A percentile compares a stretch with the other conserved stretches of the same genome.
phyloP scores from a whole-genome alignment of 1,140 invertebrate species.

The Plectus sambesii region DNA sequence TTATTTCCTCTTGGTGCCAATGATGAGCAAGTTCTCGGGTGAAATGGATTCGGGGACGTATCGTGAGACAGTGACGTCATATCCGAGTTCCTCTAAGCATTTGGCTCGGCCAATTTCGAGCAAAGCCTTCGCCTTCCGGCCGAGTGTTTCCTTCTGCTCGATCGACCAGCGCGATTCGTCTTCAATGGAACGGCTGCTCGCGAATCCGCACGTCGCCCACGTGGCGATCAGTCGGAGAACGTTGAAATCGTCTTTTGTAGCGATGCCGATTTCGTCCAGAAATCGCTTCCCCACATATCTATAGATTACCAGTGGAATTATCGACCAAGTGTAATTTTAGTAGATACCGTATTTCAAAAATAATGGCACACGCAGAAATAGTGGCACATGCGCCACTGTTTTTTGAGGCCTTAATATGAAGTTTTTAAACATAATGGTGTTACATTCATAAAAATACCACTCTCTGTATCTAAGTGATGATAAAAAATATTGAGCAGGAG shows the following conservation, averaged over 20 bases:
- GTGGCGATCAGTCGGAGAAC: slow-evolving; percentile 30
- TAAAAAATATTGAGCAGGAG: too few relatives aligned
- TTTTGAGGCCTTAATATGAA: too few relatives aligned
- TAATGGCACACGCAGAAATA: slow-evolving; percentile 5
- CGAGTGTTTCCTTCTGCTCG: slow-evolving; percentile 18
- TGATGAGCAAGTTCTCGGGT: slow-evolving; percentile 27
- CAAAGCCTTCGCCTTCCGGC: slow-evolving; percentile 24
- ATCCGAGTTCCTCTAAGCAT: slow-evolving; percentile 16
- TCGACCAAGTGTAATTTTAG: slow-evolving; percentile 1
- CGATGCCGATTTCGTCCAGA: slow-evolving; percentile 15
- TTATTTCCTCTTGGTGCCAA: too few relatives aligned
- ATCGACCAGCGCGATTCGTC: not conserved
- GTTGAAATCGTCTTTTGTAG: slow-evolving; percentile 15
- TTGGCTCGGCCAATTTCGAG: slow-evolving; percentile 22
- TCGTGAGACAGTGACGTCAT: slow-evolving; percentile 17
- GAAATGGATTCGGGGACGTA: slow-evolving; percentile 20
- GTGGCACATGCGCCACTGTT: too few relatives aligned
- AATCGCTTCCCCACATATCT: slow-evolving; percentile 17
- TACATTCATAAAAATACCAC: too few relatives aligned
- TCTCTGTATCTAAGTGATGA: too few relatives aligned
- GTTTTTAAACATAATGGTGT: too few relatives aligned
- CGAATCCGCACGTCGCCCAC: slow-evolving; percentile 27
- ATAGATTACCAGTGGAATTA: not conserved
- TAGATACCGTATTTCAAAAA: slow-evolving; percentile 12
- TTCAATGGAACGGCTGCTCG: slow-evolving; percentile 10